Conservation (phyloP, 2,888 invertebrate genomes). For the Polietes domitor region DNA sequence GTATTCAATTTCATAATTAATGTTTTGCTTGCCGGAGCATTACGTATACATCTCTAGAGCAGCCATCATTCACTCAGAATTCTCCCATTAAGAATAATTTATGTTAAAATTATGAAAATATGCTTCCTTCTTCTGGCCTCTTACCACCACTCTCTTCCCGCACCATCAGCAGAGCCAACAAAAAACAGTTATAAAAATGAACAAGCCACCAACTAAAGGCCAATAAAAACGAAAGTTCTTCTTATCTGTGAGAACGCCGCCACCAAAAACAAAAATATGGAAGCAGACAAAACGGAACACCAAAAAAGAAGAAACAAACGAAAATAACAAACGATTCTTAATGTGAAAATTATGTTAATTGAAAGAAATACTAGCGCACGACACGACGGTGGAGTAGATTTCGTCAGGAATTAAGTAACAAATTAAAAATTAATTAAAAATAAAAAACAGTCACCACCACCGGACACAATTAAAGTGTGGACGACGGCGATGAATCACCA, state of each 20-base stretch:
- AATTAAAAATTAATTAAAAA: slow-evolving; percentile 27
- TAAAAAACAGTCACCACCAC: not conserved
- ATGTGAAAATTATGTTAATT: slow-evolving; percentile 28
- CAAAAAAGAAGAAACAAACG: not conserved
- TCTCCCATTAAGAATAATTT: slow-evolving; percentile 22
- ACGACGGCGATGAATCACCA: not conserved
- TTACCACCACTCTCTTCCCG: not conserved
- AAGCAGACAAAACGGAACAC: not conserved
- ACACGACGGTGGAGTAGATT: not conserved
- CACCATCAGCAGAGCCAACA: not conserved
- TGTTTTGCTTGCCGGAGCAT: not conserved
- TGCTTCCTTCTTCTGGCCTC: not conserved
- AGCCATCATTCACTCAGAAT: not conserved
- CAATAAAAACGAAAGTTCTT: slow-evolving; percentile 28
- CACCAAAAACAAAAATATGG: not conserved
- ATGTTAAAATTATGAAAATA: slow-evolving; percentile 34
- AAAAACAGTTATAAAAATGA: not conserved
- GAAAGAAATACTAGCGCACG: not conserved
- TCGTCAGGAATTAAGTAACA: slow-evolving; percentile 6
- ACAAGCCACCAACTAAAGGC: not conserved
- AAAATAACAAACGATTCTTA: slow-evolving; percentile 6
- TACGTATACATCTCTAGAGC: not conserved
- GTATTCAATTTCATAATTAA: not conserved
- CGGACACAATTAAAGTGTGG: not conserved
- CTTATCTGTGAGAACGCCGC: not conserved